These are phyloP conservation scores for Alces alces DNA, from an alignment of 2,113 vertebrate genomes.

Conservation along the genomic window DNA sequence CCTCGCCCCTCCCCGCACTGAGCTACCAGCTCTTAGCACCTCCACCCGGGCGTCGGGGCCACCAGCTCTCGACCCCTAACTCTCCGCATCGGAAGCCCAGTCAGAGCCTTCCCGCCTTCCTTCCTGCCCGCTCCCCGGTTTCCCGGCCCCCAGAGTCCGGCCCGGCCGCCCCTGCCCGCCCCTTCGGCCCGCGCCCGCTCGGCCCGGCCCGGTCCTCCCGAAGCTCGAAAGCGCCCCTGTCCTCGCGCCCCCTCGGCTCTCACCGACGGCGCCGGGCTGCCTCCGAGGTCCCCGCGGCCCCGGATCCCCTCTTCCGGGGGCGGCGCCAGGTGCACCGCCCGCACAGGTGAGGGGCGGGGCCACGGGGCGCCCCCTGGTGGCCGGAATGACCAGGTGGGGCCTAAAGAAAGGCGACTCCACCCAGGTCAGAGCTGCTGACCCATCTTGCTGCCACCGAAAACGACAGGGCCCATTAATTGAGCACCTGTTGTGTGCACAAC, in stretches of 20 bases:
- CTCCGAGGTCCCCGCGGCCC: conserved; percentile 23
- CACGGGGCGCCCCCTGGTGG: conserved; percentile 18
- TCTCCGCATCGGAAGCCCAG: background rate
- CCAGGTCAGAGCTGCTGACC: background rate
- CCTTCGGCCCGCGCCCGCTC: too few relatives aligned
- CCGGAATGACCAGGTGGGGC: background rate
- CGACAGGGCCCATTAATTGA: background rate
- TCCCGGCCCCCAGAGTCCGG: background rate
- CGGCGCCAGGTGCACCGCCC: conserved; percentile 30
- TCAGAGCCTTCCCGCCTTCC: background rate
- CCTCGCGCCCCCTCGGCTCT: conserved; percentile 26
- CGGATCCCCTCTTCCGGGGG: conserved; percentile 59
- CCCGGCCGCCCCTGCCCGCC: background rate
- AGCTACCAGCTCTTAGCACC: background rate
- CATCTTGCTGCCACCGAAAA: background rate
- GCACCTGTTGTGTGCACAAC: background rate
- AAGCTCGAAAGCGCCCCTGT: background rate
- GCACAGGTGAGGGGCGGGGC: conserved; percentile 65
- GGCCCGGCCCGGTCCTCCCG: background rate
- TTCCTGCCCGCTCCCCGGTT: background rate
- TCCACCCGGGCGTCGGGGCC: background rate
- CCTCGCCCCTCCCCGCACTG: background rate
- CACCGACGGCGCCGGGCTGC: conserved; percentile 1
- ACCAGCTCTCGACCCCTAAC: background rate
- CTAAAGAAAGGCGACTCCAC: background rate